A percentile compares a stretch with the other conserved stretches of the same genome.
These are phyloP conservation scores for Aphelenchoides bicaudatus DNA, from an alignment of 2,888 invertebrate genomes.

Conservation along the genomic window DNA sequence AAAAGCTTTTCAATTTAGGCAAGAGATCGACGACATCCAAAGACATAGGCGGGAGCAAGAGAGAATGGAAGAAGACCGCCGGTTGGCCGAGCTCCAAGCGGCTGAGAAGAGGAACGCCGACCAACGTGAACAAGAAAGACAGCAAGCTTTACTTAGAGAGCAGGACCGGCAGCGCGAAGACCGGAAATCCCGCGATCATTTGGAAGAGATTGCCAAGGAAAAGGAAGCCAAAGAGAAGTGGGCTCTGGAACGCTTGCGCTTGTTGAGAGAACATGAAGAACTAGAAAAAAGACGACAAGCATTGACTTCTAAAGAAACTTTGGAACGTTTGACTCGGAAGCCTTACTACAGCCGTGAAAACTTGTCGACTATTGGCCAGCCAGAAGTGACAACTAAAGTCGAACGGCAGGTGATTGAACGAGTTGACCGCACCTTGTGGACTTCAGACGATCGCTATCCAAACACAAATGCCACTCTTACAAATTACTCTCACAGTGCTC, in stretches of 20 bases:
- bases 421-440: constrained; percentile 56
- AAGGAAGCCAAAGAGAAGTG: constrained; percentile 52
- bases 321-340: constrained; percentile 52
- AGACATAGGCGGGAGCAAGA: constrained; percentile 25
- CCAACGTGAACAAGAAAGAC: constrained; percentile 51
- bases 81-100: constrained; percentile 49
- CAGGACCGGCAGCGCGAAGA: constrained; percentile 46
- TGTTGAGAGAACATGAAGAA: constrained; percentile 49
- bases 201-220: constrained; percentile 51
- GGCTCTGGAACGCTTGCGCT: constrained; percentile 50
- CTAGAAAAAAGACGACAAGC: constrained; percentile 35
- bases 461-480: constrained; percentile 1
- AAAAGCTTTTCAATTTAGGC: no score
- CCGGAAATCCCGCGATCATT: constrained; percentile 48
- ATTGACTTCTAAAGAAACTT: constrained; percentile 49
- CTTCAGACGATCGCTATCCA: constrained; percentile 31
- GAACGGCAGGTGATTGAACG: constrained; percentile 57
- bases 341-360: constrained; percentile 57
- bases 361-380: constrained; percentile 28
- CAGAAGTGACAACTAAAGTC: constrained; percentile 32
- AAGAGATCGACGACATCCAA: constrained; percentile 7
- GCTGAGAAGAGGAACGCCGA: constrained; percentile 53
- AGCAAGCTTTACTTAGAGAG: constrained; percentile 54
- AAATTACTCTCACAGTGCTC: constrained; percentile 10
- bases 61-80: constrained; percentile 44